Conservation (phyloP, 2,113 vertebrate species). For the Cariama cristata region DNA sequence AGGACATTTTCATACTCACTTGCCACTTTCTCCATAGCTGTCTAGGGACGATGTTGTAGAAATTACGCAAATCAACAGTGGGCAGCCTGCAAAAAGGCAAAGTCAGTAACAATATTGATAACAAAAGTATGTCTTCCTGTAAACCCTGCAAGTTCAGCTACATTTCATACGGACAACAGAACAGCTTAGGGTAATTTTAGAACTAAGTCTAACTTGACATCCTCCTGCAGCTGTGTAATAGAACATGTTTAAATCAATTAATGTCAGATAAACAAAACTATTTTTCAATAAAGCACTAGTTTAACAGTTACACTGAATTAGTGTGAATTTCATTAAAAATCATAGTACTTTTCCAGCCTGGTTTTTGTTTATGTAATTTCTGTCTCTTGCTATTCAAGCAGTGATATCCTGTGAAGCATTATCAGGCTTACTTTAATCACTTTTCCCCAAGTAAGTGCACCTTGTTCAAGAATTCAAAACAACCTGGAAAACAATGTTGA, state of each 20-base stretch:
- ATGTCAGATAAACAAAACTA: neutral
- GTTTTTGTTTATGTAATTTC: neutral
- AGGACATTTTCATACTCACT: constrained; percentile 78
- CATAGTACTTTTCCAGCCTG: neutral
- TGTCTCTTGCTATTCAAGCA: neutral
- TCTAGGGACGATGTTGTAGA: constrained; percentile 83
- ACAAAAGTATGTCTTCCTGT: neutral
- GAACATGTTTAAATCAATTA: neutral
- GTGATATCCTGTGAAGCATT: neutral
- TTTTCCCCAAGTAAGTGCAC: neutral
- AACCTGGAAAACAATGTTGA: neutral
- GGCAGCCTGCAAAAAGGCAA: constrained; percentile 81
- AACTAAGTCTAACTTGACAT: neutral
- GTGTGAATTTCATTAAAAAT: neutral
- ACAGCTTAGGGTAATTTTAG: neutral
- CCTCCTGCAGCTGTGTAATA: neutral
- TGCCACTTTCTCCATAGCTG: constrained; percentile 87
- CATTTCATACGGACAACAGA: neutral
- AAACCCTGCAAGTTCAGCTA: neutral
- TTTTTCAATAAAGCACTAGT: neutral
- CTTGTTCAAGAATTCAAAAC: neutral
- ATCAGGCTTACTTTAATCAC: neutral
- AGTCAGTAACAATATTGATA: neutral
- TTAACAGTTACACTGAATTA: neutral
- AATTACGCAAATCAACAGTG: constrained; percentile 88